Base-by-base conservation (phyloP, 2,888 invertebrate species). In the Pollenia labialis region DNA sequence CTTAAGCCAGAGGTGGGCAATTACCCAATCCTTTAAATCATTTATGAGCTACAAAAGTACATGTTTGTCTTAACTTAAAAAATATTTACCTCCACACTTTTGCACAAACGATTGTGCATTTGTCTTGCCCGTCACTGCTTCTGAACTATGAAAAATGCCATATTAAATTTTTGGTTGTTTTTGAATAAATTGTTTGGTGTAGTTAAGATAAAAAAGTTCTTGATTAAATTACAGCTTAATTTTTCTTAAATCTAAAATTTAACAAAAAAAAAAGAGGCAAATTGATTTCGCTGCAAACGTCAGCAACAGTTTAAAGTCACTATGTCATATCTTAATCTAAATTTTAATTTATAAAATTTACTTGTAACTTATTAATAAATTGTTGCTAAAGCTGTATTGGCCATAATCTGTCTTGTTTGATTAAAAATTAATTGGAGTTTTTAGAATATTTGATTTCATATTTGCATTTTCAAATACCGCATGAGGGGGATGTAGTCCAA, bases 271-370 rank as follows among this genome's bases (percentile, higher is more conserved):
- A 58, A 1, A 58, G 1, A 0, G 6, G 10, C 16, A 62, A n/a
- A 44, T 62, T 42, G 8, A 12, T 12, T 10, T 4, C 4, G 40
- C 60, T 9, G 14, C 10, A 14, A 9, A 42, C 9, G 16, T 60
- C 44, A n/a, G 8, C 16, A 42, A 46, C 44, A 46, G 12, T 48
- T n/a, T 66, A 66, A 66, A 46, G 32, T 42, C 42, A 60, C n/a
- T 44, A 40, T 62, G 62, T 44, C 44, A 64, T 11, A 14, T 66
- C 48, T 66, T 48, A 66, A 66, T 66, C 23, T 66, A 48, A 18
- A 18, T 44, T 64, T 64, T 64, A 64, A 64, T 46, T 46, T 48
- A 14, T 10, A 14, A 48, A 48, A 48, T 66, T 14, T 23, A 9
- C n/a, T 66, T 32, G 23, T 64, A 1, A 48, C 23, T 8, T 14